Evolutionary conservation across 2,888 invertebrate genomes (phyloP), one percentile per base, ranked within the genome.

Genomic region (Plagiodera versicolora): DNA sequence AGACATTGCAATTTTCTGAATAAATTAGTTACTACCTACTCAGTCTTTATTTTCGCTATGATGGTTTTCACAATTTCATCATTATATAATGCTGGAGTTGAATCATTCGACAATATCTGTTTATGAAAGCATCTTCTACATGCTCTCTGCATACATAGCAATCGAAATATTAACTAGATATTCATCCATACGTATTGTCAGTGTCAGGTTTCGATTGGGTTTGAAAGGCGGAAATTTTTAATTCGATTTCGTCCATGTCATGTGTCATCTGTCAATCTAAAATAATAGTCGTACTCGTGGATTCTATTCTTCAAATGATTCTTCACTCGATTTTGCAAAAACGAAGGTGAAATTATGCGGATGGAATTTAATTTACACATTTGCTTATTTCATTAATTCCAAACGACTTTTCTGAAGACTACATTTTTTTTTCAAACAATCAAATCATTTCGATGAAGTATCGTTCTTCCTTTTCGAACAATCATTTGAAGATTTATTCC

Each of bases 171-270:
- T n/a, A n/a, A n/a, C 10, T 32, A 32, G 11, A 6, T 11, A 32
- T 10, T 32, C 32, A 32, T 24, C 20, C 24, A 48, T 32, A 1
- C 10, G 32, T 24, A 48, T 24, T 24, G 24, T 48, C 24, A 48
- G 9, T 8, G 24, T 14, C 24, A 48, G 48, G 1, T 48, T 48
- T 6, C 48, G 20, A 3, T 9, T 19, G 24, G 28, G 24, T 16
- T 19, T 48, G 48, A 48, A 48, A 48, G 24, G 48, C 48, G 48
- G 19, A 24, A 48, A 24, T 48, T 48, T 48, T 48, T 24, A 24
- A 19, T 48, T 48, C 19, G 28, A 48, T 48, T 48, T 11, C 48
- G 16, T 48, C 28, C 9, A 48, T 11, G 18, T 48, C 20, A 20
- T 48, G 28, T 14, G 48, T 48, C 14, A 24, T 48, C n/a, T 28